Base-by-base conservation (phyloP, 1,140 invertebrate species). In the Procambarus clarkii region DNA sequence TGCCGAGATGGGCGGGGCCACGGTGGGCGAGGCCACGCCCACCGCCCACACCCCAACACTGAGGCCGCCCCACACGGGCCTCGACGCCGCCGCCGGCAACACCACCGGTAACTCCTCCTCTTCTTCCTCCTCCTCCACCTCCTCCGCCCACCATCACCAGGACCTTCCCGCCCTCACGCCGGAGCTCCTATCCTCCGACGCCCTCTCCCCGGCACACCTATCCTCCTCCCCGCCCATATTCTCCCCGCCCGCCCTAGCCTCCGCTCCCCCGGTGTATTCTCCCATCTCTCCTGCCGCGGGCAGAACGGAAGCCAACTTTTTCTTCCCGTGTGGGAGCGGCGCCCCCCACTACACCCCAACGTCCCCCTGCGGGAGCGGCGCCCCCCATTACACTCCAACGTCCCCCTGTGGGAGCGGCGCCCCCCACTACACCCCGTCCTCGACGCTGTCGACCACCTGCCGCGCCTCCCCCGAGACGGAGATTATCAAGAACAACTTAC, bases 401-500 rank as follows among this genome's bases (percentile, higher is more conserved):
- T 91, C 86, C 77, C 60, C 82, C 5, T 80, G 74, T 45, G 46
- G 34, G 4, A 48, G 44, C 34, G 50, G 34, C 11, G 7, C 77
- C 0, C 46, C 15, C 71, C 50, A 13, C 50, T 54, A 54, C 50
- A 54, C 50, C 8, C 9, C 82, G 44, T 84, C 89, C 58, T 91
- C 82, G 54, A 91, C 89, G 2, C 77, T 91, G 15, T 91, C 89
- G 76, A 71, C 82, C 74, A 54, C 76, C 74, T 79, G 89, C 58
- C 74, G 89, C 21, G 64, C 46, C 80, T 91, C 89, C 13, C 88
- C 89, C 8, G 89, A 91, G 76, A 91, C 74, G 2, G 82, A 91
- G 82, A 91, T 46, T 58, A 91, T 91, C 58, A 84, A 91, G 76
- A 85, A 74, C n/a, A 83, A 78, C 76, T 76, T 91, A 5, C 77